Evolutionary conservation across 2,888 invertebrate genomes (phyloP).

Genomic region (Chaetoderma sp.): DNA sequence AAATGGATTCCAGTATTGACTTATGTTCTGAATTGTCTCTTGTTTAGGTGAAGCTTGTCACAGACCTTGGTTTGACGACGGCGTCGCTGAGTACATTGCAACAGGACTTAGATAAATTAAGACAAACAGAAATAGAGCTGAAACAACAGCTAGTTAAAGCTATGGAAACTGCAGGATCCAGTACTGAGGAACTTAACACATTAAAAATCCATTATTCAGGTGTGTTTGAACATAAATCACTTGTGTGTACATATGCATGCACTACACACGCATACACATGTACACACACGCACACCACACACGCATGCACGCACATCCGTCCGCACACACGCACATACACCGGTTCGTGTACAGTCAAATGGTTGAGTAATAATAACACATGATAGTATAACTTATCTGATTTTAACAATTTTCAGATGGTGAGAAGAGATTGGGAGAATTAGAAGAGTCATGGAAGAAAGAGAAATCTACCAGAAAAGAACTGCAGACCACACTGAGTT

Average conservation of each 20-base stretch:
- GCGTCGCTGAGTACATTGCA: slow-evolving; percentile 59
- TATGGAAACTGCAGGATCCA: slow-evolving; percentile 36
- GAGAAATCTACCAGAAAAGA: slow-evolving; percentile 54
- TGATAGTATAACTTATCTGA: no score
- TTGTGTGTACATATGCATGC: no score
- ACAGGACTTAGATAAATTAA: slow-evolving; percentile 51
- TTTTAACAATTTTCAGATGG: no score
- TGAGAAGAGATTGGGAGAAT: slow-evolving; percentile 48
- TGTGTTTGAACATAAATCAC: slow-evolving; percentile 30
- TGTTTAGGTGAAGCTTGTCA: slow-evolving; percentile 51
- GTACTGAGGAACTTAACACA: slow-evolving; percentile 50
- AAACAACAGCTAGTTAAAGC: slow-evolving; percentile 52
- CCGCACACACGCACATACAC: no score
- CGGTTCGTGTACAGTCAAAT: no score
- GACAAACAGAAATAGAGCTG: slow-evolving; percentile 59
- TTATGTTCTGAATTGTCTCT: slow-evolving; percentile 9
- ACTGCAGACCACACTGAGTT: slow-evolving; percentile 48
- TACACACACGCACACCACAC: no score
- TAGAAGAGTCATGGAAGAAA: slow-evolving; percentile 49
- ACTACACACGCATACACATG: no score
- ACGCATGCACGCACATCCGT: no score
- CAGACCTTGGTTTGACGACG: slow-evolving; percentile 54
- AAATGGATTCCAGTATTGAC: no score
- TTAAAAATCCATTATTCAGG: slow-evolving; percentile 51
- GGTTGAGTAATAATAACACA: no score